phyloP scores from a whole-genome alignment of 2,888 invertebrate genomes.

The Escarpia spicata region DNA sequence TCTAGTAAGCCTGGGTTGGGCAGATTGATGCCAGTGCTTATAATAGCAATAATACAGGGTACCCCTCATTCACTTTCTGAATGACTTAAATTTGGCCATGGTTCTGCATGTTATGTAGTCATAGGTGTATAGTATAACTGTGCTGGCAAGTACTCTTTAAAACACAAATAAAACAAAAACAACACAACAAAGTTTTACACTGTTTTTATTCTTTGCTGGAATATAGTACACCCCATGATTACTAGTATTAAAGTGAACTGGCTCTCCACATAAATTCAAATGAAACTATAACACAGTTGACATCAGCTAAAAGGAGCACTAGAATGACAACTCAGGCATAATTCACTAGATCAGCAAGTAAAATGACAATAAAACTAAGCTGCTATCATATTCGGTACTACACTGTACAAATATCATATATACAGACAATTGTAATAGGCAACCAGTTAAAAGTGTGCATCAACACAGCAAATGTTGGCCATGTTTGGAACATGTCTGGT shows the following conservation, averaged over 20 bases:
- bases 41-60: too few species aligned
- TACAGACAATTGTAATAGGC: conserved; percentile 16
- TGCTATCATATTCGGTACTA: background rate
- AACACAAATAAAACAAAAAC: background rate
- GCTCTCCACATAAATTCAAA: conserved; percentile 3
- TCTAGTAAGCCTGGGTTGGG: too few species aligned
- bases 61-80: too few species aligned
- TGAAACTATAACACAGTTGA: conserved; percentile 10
- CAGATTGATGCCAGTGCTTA: too few species aligned
- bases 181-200: background rate
- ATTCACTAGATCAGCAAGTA: background rate
- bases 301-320: background rate
- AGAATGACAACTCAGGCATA: background rate
- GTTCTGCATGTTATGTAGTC: too few species aligned
- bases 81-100: too few species aligned
- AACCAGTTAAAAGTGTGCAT: background rate
- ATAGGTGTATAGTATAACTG: background rate
- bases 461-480: background rate
- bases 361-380: conserved; percentile 12
- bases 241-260: conserved; percentile 6
- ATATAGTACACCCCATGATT: background rate
- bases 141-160: background rate
- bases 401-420: conserved; percentile 3
- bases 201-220: conserved; percentile 14
- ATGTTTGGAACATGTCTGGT: background rate